Evolutionary conservation across 2,113 vertebrate species (phyloP).

Genomic region (Esox niger): DNA sequence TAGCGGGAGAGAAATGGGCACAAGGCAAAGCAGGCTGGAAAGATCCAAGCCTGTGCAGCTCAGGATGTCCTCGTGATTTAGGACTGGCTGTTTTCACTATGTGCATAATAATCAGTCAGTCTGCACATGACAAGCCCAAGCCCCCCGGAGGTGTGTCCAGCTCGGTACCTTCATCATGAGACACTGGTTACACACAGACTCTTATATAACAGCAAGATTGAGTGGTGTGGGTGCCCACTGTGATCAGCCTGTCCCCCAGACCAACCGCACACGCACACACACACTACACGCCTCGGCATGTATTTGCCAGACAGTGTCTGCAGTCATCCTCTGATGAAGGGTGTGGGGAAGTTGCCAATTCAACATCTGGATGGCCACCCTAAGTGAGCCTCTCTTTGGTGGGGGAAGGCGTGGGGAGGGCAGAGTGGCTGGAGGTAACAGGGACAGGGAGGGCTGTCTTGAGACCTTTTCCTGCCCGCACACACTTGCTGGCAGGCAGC

Average conservation of each 20-base stretch:
- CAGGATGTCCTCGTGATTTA: not conserved
- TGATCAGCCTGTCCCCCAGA: conserved; percentile 7
- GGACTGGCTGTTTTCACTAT: not conserved
- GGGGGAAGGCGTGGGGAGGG: not conserved
- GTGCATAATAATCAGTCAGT: conserved; percentile 5
- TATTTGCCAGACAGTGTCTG: not conserved
- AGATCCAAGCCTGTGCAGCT: not conserved
- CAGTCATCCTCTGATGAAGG: conserved; percentile 9
- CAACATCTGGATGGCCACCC: not conserved
- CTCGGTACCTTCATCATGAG: conserved; percentile 3
- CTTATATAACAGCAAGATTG: conserved; percentile 17
- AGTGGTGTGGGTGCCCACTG: not conserved
- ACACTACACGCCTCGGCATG: not conserved
- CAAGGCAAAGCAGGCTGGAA: not conserved
- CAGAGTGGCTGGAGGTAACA: not conserved
- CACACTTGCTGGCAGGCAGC: not conserved
- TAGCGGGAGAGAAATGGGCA: not conserved
- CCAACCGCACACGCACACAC: conserved; percentile 5
- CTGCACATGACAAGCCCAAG: conserved; percentile 9
- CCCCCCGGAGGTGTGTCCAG: conserved; percentile 19
- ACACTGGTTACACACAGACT: not conserved
- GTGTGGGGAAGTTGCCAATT: not conserved
- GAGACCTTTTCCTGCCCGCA: not conserved
- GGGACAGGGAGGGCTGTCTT: not conserved
- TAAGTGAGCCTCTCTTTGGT: not conserved